Evolutionary conservation across 2,888 invertebrate genomes (phyloP).

Genomic region (Eristalis tenax): DNA sequence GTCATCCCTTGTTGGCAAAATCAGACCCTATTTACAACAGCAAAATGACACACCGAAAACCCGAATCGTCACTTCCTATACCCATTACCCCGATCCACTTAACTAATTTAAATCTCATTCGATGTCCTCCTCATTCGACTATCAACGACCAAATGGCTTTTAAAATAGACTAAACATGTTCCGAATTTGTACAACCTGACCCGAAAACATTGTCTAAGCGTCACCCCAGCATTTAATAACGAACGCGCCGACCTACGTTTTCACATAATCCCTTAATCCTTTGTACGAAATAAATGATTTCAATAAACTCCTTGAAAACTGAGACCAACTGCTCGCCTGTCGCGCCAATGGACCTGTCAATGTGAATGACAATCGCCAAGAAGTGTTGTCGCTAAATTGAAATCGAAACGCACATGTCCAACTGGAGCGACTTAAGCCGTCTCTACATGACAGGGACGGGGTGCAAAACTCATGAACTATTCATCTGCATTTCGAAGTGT

Average conservation of each 20-base stretch:
- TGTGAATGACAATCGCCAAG: slow-evolving; percentile 68
- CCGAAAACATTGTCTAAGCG: slow-evolving; percentile 67
- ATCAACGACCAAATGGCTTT: slow-evolving; percentile 63
- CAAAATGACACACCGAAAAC: slow-evolving; percentile 54
- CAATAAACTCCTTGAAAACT: slow-evolving; percentile 66
- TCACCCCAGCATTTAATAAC: slow-evolving; percentile 54
- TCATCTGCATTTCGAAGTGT: slow-evolving; percentile 68
- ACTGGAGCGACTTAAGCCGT: slow-evolving; percentile 2
- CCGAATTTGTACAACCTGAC: slow-evolving; percentile 71
- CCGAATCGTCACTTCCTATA: slow-evolving; percentile 41
- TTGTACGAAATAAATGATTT: slow-evolving; percentile 63
- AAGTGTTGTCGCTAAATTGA: slow-evolving; percentile 59
- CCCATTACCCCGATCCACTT: slow-evolving; percentile 69
- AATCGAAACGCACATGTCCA: slow-evolving; percentile 50
- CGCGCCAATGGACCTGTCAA: slow-evolving; percentile 69
- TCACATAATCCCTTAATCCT: slow-evolving; percentile 68
- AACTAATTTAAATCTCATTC: slow-evolving; percentile 71
- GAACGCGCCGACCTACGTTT: slow-evolving; percentile 40
- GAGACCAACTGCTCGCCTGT: slow-evolving; percentile 61
- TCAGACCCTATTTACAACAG: slow-evolving; percentile 66
- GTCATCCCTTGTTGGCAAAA: slow-evolving; percentile 52
- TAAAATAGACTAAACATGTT: slow-evolving; percentile 71
- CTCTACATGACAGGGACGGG: slow-evolving; percentile 29
- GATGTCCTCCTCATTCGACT: slow-evolving; percentile 47
- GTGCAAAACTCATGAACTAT: slow-evolving; percentile 54